Conservation (phyloP, 1,140 invertebrate genomes). For the Ephestia elutella region DNA sequence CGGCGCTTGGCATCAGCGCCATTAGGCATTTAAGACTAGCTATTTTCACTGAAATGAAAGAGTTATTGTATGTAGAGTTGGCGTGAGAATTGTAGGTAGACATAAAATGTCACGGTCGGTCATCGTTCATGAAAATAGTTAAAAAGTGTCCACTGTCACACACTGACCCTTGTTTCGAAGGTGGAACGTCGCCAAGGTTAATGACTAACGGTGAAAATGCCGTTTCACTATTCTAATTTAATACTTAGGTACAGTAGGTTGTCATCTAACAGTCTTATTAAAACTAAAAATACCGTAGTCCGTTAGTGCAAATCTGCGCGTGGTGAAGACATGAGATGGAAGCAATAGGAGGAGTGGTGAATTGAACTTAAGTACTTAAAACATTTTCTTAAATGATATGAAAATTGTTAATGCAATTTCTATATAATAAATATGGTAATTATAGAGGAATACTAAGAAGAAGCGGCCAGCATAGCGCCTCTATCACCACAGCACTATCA, state of each 20-base stretch:
- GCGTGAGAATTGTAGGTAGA: not conserved
- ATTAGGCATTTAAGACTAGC: constrained; percentile 10
- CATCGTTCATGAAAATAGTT: constrained; percentile 44
- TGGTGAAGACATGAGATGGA: not conserved
- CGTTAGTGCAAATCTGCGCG: not conserved
- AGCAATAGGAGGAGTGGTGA: too few relatives aligned
- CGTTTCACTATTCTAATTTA: not conserved
- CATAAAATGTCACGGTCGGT: constrained; percentile 48
- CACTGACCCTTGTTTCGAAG: constrained; percentile 31
- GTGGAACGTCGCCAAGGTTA: constrained; percentile 23
- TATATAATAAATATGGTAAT: too few relatives aligned
- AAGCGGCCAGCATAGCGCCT: too few relatives aligned
- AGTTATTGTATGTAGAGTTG: constrained; percentile 21
- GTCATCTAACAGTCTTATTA: not conserved
- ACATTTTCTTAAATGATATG: too few relatives aligned
- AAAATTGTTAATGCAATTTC: too few relatives aligned
- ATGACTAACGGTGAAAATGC: constrained; percentile 10
- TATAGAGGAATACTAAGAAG: too few relatives aligned
- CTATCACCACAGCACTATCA: constrained; percentile 22
- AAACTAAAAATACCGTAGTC: too few relatives aligned
- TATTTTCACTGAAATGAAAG: constrained; percentile 7
- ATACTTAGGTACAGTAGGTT: not conserved
- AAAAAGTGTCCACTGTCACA: constrained; percentile 29
- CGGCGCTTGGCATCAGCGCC: not conserved
- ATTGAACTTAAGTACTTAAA: not conserved